Evolutionary conservation across 1,140 invertebrate species (phyloP).

Genomic region (Thalassaphorura encarpata): DNA sequence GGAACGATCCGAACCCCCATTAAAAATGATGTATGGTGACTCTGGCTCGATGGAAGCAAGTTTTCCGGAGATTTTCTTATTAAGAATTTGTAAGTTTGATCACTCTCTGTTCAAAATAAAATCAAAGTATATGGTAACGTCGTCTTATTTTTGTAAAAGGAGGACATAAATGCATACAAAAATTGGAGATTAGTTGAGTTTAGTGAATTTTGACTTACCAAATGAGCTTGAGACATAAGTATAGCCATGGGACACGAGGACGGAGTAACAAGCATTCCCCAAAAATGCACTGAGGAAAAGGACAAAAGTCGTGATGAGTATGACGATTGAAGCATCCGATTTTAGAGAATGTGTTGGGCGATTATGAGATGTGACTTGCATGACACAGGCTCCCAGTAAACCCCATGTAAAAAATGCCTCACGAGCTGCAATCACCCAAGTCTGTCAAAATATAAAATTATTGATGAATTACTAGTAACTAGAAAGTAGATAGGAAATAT

Average conservation of each 20-base stretch:
- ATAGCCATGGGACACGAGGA: slow-evolving; percentile 58
- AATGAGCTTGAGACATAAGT: slow-evolving; percentile 69
- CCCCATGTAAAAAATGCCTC: slow-evolving; percentile 86
- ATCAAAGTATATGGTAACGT: not conserved
- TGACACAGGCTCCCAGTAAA: slow-evolving; percentile 68
- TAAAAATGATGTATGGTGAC: slow-evolving; percentile 57
- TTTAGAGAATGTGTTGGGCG: slow-evolving; percentile 60
- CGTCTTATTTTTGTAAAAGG: not conserved
- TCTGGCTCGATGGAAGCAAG: slow-evolving; percentile 49
- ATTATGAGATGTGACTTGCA: slow-evolving; percentile 63
- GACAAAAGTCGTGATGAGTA: slow-evolving; percentile 62
- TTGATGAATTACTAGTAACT: slow-evolving; percentile 2
- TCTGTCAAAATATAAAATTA: slow-evolving; percentile 42
- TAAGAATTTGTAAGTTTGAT: slow-evolving; percentile 60
- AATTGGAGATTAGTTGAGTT: too few species aligned
- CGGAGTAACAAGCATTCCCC: slow-evolving; percentile 66
- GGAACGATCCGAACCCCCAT: slow-evolving; percentile 55
- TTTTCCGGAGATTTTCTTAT: slow-evolving; percentile 39
- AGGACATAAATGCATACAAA: slow-evolving; percentile 4
- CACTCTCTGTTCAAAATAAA: slow-evolving; percentile 51
- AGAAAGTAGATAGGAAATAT: not conserved
- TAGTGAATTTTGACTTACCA: slow-evolving; percentile 64
- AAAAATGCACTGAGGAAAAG: slow-evolving; percentile 62
- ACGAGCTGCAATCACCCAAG: slow-evolving; percentile 75
- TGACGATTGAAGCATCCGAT: slow-evolving; percentile 66